These are phyloP conservation scores for Panonychus citri DNA, from an alignment of 1,140 invertebrate genomes.

Conservation along the genomic window DNA sequence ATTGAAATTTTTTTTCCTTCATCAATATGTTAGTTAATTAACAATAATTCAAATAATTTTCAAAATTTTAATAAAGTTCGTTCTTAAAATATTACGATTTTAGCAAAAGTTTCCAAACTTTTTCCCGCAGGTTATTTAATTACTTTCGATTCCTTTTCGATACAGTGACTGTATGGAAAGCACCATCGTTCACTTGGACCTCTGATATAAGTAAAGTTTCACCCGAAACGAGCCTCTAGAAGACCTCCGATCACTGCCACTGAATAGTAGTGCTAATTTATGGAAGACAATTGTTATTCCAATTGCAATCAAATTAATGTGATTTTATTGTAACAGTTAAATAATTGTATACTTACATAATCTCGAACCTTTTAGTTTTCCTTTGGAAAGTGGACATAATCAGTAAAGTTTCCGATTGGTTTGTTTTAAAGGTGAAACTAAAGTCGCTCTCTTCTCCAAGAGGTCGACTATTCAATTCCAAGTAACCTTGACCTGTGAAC, in stretches of 20 bases:
- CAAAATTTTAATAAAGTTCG: no score
- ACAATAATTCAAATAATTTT: no score
- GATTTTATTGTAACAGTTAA: neutral
- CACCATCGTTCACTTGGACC: slow-evolving; percentile 15
- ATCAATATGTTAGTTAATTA: no score
- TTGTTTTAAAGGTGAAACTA: slow-evolving; percentile 51
- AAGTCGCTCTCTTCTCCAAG: slow-evolving; percentile 36
- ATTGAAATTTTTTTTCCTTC: no score
- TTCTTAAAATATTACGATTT: no score
- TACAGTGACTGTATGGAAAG: slow-evolving; percentile 15
- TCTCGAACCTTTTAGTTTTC: slow-evolving; percentile 11
- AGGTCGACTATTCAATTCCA: slow-evolving; percentile 41
- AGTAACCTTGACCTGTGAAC: slow-evolving; percentile 50
- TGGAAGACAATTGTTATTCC: slow-evolving; percentile 4
- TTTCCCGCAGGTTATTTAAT: no score
- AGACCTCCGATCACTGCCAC: slow-evolving; percentile 36
- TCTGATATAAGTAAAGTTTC: slow-evolving; percentile 24
- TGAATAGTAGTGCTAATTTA: slow-evolving; percentile 37
- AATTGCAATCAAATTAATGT: neutral
- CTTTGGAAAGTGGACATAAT: slow-evolving; percentile 36
- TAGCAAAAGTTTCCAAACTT: no score
- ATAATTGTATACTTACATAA: slow-evolving; percentile 7
- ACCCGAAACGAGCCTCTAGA: slow-evolving; percentile 37
- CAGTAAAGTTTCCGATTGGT: slow-evolving; percentile 40
- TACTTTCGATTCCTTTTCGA: slow-evolving; percentile 12